Evolutionary conservation across 2,888 invertebrate genomes (phyloP), one percentile per base, ranked within the genome.

Genomic region (Cotesia congregata): DNA sequence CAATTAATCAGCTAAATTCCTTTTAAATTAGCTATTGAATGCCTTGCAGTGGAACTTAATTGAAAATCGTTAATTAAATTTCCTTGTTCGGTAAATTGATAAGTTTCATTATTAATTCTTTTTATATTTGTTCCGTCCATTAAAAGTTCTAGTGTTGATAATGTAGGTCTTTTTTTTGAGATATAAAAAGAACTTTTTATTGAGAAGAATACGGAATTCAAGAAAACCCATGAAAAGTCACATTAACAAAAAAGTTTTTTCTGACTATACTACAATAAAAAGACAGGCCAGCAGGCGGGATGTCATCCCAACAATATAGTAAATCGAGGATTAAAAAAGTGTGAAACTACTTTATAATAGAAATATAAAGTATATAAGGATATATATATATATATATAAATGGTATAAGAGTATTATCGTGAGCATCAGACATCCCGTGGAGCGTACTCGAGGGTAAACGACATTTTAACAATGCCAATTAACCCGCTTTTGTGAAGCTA

Each of bases 381-480:
- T 67, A 62, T 6, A 30, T 30, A 30, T 30, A 30, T 30, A 65
- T 67, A 77, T 17, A 17, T 17, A 76, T 76, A 77, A 79, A 74
- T 76, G 72, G 61, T 67, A 77, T 70, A 70, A 72, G 69, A 75
- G 65, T 69, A 76, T 75, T 75, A 75, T 41, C 64, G 67, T 70
- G 64, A 65, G 70, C 73, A 76, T 74, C 74, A 79, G 84, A 83
- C 80, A 74, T 82, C 86, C 86, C 80, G 80, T 72, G 75, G 84
- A 75, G 82, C 77, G 74, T 80, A 81, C 81, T 81, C 78, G 74
- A 79, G 80, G 83, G 82, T 84, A 83, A 85, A 82, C 81, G 81
- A 75, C 81, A 80, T 80, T 80, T 82, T 81, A 81, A 85, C 84
- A 86, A 85, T 83, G 80, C 82, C 80, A 85, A 86, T 86, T 86